Evolutionary conservation across 2,113 vertebrate species (phyloP).

Genomic region (Morphnarchus princeps): DNA sequence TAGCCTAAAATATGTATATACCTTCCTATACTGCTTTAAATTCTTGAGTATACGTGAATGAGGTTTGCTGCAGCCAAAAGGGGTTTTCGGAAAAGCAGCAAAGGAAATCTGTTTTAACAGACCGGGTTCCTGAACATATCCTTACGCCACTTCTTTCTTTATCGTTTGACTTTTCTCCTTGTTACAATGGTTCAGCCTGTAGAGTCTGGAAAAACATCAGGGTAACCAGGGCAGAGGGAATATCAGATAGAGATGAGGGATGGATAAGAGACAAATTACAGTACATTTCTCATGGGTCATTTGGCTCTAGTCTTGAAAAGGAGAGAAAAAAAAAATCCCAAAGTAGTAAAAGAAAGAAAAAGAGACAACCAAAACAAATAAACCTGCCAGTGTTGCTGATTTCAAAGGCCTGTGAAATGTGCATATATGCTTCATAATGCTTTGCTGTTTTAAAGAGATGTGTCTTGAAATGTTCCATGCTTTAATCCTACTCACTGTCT

Average conservation of each 20-base stretch:
- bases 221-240: constrained; percentile 63
- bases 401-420: constrained; percentile 37
- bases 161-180: constrained; percentile 54
- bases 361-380: constrained; percentile 60
- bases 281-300: constrained; percentile 65
- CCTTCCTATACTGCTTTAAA: not conserved
- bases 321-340: not conserved
- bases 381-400: constrained; percentile 59
- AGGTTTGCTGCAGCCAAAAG: not conserved
- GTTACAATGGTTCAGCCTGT: constrained; percentile 26
- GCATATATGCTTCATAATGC: not conserved
- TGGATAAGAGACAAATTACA: constrained; percentile 61
- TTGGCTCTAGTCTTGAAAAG: constrained; percentile 58
- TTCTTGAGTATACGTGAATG: rapidly evolving
- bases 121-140: constrained; percentile 1
- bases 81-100: not conserved
- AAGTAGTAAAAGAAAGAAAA: constrained; percentile 55
- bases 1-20: not conserved
- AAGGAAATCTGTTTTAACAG: constrained; percentile 3
- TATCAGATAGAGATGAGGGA: constrained; percentile 65
- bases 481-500: constrained; percentile 38
- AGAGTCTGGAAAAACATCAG: constrained; percentile 68
- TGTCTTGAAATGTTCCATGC: not conserved
- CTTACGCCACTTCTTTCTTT: not conserved
- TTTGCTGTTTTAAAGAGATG: constrained; percentile 1